A percentile compares a stretch with the other conserved stretches of the same genome.
Evolutionary conservation across 1,140 invertebrate genomes (phyloP).

Genomic region (Theocolax elegans): DNA sequence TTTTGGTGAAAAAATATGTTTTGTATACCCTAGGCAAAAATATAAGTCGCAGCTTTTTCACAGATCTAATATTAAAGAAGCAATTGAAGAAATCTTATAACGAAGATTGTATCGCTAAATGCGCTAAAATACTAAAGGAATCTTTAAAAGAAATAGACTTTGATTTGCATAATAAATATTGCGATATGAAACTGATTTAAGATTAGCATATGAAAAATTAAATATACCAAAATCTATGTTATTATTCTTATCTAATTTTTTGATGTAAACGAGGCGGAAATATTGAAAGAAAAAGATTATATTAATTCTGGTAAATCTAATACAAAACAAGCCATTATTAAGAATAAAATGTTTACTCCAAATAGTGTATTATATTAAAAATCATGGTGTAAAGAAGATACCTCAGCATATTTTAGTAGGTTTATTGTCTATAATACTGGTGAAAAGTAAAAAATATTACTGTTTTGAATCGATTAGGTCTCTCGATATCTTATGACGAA

Average conservation of each 20-base stretch:
- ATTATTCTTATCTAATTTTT: too few relatives aligned
- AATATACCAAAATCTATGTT: not conserved
- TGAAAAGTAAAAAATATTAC: not conserved
- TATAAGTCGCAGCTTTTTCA: not conserved
- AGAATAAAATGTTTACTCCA: constrained; percentile 1
- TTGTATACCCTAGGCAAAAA: not conserved
- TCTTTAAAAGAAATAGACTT: not conserved
- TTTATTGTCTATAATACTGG: not conserved
- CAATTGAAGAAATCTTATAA: not conserved
- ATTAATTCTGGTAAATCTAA: not conserved
- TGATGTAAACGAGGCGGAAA: not conserved
- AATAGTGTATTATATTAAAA: constrained; percentile 1
- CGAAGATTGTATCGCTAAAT: not conserved
- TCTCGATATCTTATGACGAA: constrained; percentile 8
- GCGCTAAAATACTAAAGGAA: not conserved
- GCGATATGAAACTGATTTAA: not conserved
- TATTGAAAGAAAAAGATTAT: not conserved
- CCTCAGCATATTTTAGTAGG: not conserved
- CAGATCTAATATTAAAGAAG: not conserved
- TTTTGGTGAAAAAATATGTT: not conserved
- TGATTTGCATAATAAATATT: constrained; percentile 8
- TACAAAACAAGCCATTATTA: constrained; percentile 2
- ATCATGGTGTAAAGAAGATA: not conserved
- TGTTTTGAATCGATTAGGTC: not conserved
- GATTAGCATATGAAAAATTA: too few relatives aligned